Conservation (phyloP, 2,888 invertebrate species). For the Leptinotarsa juncta region DNA sequence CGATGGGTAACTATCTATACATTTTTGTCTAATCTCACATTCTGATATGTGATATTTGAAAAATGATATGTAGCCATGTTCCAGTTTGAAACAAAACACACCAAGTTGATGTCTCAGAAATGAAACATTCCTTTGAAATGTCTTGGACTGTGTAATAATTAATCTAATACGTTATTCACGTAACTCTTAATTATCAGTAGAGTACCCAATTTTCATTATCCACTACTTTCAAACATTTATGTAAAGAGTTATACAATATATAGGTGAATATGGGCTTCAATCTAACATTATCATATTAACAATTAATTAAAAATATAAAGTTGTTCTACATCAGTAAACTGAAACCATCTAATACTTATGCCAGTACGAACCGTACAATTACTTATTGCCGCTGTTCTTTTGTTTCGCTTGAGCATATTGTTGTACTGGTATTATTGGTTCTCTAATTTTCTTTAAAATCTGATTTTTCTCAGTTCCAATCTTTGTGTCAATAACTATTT, state of each 20-base stretch:
- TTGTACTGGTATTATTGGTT: too few relatives aligned
- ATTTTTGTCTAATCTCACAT: too few relatives aligned
- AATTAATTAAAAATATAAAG: slow-evolving; percentile 12
- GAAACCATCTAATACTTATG: not conserved
- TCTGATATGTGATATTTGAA: too few relatives aligned
- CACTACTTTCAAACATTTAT: slow-evolving; percentile 34
- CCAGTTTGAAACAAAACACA: too few relatives aligned
- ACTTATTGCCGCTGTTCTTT: too few relatives aligned
- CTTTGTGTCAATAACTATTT: too few relatives aligned
- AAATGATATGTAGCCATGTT: too few relatives aligned
- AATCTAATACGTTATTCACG: slow-evolving; percentile 5
- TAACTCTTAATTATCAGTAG: slow-evolving; percentile 66
- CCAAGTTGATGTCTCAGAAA: not conserved
- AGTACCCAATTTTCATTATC: slow-evolving; percentile 6
- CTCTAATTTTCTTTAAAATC: too few relatives aligned
- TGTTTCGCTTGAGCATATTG: too few relatives aligned
- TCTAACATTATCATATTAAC: slow-evolving; percentile 12
- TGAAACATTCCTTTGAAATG: not conserved
- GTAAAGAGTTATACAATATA: slow-evolving; percentile 39
- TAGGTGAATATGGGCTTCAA: slow-evolving; percentile 33
- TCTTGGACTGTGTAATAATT: not conserved
- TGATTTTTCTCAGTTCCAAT: too few relatives aligned
- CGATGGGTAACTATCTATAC: too few relatives aligned
- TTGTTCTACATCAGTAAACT: not conserved
- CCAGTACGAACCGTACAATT: not conserved